Percentiles rank a stretch among this genome's conserved stretches.
Evolutionary conservation across 2,113 vertebrate genomes (phyloP).

Genomic region (Harpagus bidentatus): DNA sequence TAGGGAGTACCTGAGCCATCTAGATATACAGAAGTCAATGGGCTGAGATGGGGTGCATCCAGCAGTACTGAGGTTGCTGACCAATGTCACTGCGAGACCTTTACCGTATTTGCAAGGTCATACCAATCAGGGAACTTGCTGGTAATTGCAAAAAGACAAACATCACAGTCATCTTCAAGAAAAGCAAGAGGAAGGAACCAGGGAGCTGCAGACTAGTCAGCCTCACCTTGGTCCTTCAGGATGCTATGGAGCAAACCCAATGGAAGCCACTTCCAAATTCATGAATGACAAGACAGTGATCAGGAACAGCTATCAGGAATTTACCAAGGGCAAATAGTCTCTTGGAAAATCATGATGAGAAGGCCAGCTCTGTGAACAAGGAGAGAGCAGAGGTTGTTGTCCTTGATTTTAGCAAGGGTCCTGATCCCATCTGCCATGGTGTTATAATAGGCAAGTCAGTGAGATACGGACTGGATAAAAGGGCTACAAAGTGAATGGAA

Average conservation of each 20-base stretch:
- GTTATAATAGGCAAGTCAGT: background rate
- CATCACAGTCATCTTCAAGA: background rate
- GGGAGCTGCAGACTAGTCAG: background rate
- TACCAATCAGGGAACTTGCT: background rate
- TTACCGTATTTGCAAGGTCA: background rate
- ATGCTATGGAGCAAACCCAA: background rate
- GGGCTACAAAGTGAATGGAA: background rate
- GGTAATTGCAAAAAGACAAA: background rate
- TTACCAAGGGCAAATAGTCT: background rate
- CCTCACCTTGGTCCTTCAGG: background rate
- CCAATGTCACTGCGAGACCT: background rate
- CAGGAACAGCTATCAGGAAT: background rate
- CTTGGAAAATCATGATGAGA: background rate
- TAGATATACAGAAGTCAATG: background rate
- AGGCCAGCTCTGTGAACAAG: background rate
- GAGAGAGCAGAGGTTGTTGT: background rate
- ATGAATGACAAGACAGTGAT: background rate
- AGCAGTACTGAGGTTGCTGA: background rate
- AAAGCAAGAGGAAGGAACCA: background rate
- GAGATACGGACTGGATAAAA: background rate
- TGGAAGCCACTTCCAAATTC: background rate
- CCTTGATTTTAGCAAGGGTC: background rate
- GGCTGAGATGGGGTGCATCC: background rate
- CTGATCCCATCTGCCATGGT: background rate
- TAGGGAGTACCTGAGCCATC: background rate